phyloP scores from a whole-genome alignment of 2,113 vertebrate genomes.

The Sturnus vulgaris region DNA sequence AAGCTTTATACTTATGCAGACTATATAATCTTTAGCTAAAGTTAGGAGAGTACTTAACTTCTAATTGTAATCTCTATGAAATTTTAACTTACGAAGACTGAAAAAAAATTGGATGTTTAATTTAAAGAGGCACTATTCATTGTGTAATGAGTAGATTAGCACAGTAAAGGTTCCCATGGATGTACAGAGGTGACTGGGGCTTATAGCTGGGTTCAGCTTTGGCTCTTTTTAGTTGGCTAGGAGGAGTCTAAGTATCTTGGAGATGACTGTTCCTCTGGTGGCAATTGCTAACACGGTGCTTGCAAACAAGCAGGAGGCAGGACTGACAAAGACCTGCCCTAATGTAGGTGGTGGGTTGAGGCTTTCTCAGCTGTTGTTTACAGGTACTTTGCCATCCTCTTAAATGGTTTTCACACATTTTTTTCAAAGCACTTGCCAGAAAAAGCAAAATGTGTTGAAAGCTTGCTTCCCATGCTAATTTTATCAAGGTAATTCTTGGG shows the following conservation, averaged over 20 bases:
- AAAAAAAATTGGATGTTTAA: slow-evolving; percentile 20
- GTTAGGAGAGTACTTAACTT: not conserved
- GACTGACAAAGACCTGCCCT: not conserved
- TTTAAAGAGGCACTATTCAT: slow-evolving; percentile 45
- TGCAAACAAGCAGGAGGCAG: not conserved
- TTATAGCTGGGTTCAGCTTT: not conserved
- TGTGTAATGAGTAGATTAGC: not conserved
- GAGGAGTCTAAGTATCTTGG: not conserved
- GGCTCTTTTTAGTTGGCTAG: not conserved
- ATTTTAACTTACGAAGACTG: not conserved
- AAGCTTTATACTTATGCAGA: slow-evolving; percentile 19
- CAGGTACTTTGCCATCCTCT: not conserved
- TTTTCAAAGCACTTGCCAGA: not conserved
- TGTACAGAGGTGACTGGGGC: not conserved
- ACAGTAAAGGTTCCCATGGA: not conserved
- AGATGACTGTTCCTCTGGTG: not conserved
- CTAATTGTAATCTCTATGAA: not conserved
- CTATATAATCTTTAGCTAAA: slow-evolving; percentile 39
- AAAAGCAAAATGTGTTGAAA: not conserved
- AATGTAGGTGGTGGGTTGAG: not conserved
- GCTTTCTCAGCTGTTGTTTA: not conserved
- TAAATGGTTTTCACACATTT: not conserved
- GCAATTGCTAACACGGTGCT: not conserved
- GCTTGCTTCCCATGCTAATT: not conserved
- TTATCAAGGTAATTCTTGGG: not conserved